Evolutionary conservation across 2,113 vertebrate genomes (phyloP), one percentile per base, ranked within the genome.

Genomic region (Sorex fumeus): DNA sequence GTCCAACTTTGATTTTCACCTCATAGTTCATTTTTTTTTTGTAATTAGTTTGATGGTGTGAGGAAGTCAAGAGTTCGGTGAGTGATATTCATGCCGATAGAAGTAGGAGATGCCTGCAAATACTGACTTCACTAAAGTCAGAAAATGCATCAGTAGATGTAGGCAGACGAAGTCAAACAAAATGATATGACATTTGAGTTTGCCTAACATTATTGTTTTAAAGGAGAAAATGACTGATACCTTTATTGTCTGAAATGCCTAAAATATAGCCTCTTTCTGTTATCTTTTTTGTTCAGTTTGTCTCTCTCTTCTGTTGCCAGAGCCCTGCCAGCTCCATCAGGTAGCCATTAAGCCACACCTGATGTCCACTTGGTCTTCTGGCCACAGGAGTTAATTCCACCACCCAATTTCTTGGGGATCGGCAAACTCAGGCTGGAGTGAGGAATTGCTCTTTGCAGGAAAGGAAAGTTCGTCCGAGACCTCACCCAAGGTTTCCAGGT

Each of bases 221-320:
- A 94, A 77, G 53, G 16, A 36, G 71, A 81, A 71, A 84, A 30
- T 1, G 50, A 30, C 7, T 23, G 69, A 45, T 76, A 72, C 0
- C 15, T 85, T 64, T 40, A n/a, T 47, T 91, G 27, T 2, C 43
- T 75, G 70, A 93, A 84, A 83, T 94, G 50, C 18, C 9, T 87
- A 21, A 45, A 81, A 88, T 80, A 76, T 47, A 67, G 57, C 21
- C 9, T 88, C 34, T 87, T 15, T 57, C 70, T 8, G 8, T 57
- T 67, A 60, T 1, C 83, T 80, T 64, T 50, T 2, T 9, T 60
- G 71, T 85, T 62, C 25, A n/a, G 25, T 7, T 0, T 1, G 36
- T 28, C 1, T 40, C 7, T 64, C 9, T 81, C 1, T 25, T 53
- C 50, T 53, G 50, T 53, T 2, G 15, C 12, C 53, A 40, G 40